Evolutionary conservation across 2,888 invertebrate genomes (phyloP), one percentile per base, ranked within the genome.

Genomic region (Elmis aenea): DNA sequence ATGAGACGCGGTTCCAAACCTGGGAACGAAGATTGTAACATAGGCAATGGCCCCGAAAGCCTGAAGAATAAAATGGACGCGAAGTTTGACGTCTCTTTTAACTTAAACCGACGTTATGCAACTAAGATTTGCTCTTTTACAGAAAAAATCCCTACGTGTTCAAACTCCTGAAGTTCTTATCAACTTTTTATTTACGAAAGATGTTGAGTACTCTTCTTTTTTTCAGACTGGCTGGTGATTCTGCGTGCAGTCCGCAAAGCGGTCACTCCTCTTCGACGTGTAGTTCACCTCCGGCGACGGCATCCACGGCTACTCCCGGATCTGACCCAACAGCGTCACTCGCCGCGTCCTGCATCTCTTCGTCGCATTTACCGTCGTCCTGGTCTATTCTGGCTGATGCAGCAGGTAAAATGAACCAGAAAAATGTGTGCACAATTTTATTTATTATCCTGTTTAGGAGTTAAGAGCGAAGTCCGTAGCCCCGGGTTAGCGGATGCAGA

Each of bases 391-490:
- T 68, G 15, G 46, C 54, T 13, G 66, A 65, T 36, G 50, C 59
- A 26, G 55, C 61, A 45, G 59, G 62, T 59, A 50, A n/a, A n/a
- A n/a, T n/a, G n/a, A n/a, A n/a, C n/a, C n/a, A n/a, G n/a, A n/a
- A n/a, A n/a, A n/a, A n/a, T n/a, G n/a, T n/a, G 5, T 10, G 3
- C 8, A 2, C 25, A 11, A 25, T 3, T 25, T 12, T 2, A 14
- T 26, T 2, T 6, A 13, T 26, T 12, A 2, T 8, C 15, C 6
- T 26, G 3, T 54, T 13, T 33, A 62, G 68, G 77, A 43, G 82
- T 84, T 46, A 84, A 84, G 70, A 80, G 80, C 55, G 84, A 84
- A 68, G 79, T 81, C 52, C 79, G 82, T 54, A 82, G 81, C 68
- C 82, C 83, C 25, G 77, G 77, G 51, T 71, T 79, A 57, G 73